Evolutionary conservation across 2,888 invertebrate species (phyloP).

Genomic region (Noctua comes): DNA sequence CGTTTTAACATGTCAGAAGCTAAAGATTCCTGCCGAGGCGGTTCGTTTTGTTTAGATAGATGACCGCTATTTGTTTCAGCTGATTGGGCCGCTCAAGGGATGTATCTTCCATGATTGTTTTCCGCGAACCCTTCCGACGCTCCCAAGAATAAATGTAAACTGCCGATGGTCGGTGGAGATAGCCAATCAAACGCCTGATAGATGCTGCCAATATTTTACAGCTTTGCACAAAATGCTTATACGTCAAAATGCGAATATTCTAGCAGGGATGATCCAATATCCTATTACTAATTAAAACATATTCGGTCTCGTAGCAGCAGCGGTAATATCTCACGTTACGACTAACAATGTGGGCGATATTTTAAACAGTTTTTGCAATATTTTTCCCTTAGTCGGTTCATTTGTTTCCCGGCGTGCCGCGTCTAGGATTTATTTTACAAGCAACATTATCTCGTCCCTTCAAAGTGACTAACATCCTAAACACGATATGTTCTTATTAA

Average conservation of each 20-base stretch:
- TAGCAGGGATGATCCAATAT: constrained; percentile 18
- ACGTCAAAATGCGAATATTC: constrained; percentile 25
- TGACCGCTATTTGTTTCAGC: constrained; percentile 84
- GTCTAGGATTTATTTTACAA: constrained; percentile 85
- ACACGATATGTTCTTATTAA: constrained; percentile 82
- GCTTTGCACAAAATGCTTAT: constrained; percentile 23
- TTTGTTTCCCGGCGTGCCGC: constrained; percentile 81
- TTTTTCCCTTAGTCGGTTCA: constrained; percentile 83
- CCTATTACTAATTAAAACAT: constrained; percentile 51
- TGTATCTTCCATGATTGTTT: constrained; percentile 87
- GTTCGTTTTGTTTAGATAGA: constrained; percentile 74
- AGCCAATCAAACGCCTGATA: constrained; percentile 79
- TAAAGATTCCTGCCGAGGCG: constrained; percentile 63
- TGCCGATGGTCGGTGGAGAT: constrained; percentile 76
- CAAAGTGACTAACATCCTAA: constrained; percentile 82
- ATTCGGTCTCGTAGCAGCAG: constrained; percentile 25
- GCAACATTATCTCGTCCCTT: constrained; percentile 87
- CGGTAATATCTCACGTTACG: constrained; percentile 73
- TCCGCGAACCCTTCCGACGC: constrained; percentile 81
- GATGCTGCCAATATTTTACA: constrained; percentile 65
- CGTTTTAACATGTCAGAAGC: constrained; percentile 60
- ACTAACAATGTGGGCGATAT: constrained; percentile 82
- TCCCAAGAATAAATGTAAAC: constrained; percentile 80
- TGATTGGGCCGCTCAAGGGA: constrained; percentile 86
- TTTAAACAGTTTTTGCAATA: constrained; percentile 86